These are phyloP conservation scores for Drosophila infuscata DNA, from an alignment of 2,888 invertebrate genomes.

Conservation along the genomic window DNA sequence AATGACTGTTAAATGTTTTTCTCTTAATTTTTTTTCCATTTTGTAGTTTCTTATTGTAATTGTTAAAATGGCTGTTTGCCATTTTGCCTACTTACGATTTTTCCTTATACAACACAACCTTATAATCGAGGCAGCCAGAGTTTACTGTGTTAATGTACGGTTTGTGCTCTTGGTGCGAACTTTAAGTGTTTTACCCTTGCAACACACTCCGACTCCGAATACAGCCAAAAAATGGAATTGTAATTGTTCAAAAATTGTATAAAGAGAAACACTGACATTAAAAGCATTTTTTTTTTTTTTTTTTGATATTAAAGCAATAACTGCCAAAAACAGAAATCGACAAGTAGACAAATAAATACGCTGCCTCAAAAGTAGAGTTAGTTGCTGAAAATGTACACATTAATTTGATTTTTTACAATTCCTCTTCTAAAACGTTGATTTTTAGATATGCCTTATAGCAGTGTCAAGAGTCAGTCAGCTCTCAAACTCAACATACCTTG, in stretches of 20 bases:
- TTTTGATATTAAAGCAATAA: conserved; percentile 1
- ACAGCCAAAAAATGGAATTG: conserved; percentile 24
- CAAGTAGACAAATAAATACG: background rate
- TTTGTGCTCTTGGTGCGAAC: conserved; percentile 59
- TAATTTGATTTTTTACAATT: background rate
- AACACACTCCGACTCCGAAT: conserved; percentile 43
- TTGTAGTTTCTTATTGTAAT: conserved; percentile 48
- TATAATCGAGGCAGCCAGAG: conserved; percentile 53
- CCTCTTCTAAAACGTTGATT: background rate
- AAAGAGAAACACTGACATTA: conserved; percentile 2
- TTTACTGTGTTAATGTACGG: conserved; percentile 74
- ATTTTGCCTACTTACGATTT: conserved; percentile 60
- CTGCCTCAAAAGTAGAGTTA: background rate
- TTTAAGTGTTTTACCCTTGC: conserved; percentile 70
- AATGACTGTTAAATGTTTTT: conserved; percentile 58
- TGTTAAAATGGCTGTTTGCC: conserved; percentile 49
- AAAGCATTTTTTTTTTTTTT: background rate
- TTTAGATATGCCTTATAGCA: background rate
- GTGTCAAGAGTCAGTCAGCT: background rate
- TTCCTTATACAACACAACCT: conserved; percentile 15
- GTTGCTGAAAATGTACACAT: background rate
- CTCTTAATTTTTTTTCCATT: background rate
- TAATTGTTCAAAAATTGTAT: conserved; percentile 41
- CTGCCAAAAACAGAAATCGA: background rate
- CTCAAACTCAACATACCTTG: conserved; percentile 10